Evolutionary conservation across 2,888 invertebrate species (phyloP).

Genomic region (Orthosia incerta): DNA sequence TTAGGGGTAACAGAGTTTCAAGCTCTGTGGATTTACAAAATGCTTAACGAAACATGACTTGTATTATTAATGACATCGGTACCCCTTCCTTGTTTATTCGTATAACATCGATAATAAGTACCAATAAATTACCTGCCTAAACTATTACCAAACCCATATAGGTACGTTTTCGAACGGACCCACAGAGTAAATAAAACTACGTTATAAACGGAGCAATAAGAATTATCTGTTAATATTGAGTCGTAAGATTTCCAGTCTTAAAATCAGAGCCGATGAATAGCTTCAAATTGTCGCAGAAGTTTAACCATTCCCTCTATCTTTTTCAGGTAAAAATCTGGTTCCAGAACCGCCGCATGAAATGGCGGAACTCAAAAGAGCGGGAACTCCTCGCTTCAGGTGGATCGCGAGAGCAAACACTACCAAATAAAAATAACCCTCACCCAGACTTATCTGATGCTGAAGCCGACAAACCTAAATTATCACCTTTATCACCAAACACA

Average conservation of each 20-base stretch:
- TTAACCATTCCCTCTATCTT: constrained; percentile 29
- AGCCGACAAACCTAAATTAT: constrained; percentile 94
- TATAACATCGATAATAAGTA: too few species aligned
- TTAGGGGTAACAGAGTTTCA: constrained; percentile 7
- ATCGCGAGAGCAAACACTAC: constrained; percentile 98
- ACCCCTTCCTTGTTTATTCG: background rate
- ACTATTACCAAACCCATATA: too few species aligned
- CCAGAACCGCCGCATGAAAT: constrained; percentile 99
- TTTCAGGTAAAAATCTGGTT: constrained; percentile 94
- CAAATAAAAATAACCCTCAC: constrained; percentile 99
- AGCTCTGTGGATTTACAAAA: constrained; percentile 5
- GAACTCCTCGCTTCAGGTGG: constrained; percentile 98
- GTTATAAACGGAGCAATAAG: too few species aligned
- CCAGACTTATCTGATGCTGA: constrained; percentile 98
- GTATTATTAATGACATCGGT: constrained; percentile 3
- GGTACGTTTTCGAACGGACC: too few species aligned
- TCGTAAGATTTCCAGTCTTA: background rate
- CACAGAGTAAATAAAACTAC: too few species aligned
- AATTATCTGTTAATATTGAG: too few species aligned
- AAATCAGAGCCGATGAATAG: background rate
- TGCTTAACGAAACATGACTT: background rate
- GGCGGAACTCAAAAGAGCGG: constrained; percentile 99
- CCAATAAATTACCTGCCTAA: too few species aligned
- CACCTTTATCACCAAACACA: constrained; percentile 90
- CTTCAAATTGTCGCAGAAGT: background rate